Percentiles rank a stretch among this genome's conserved stretches.
Evolutionary conservation across 1,140 invertebrate genomes (phyloP).

Genomic region (Drosophila equinoxialis): DNA sequence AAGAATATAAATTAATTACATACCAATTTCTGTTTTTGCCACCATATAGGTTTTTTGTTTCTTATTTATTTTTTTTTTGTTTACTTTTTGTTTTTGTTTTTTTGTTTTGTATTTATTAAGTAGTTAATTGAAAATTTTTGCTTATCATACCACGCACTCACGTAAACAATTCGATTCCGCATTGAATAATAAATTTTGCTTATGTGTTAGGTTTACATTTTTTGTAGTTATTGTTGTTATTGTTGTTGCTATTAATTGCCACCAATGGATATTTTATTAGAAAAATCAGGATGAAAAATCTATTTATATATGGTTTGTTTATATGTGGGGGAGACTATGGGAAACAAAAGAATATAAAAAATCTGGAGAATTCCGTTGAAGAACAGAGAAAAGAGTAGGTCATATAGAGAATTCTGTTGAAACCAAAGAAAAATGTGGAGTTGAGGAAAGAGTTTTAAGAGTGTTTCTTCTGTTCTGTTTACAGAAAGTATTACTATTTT

Average conservation of each 20-base stretch:
- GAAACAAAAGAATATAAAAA: constrained; percentile 18
- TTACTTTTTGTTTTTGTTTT: neutral
- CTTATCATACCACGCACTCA: constrained; percentile 60
- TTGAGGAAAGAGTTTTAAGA: neutral
- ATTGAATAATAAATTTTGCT: constrained; percentile 67
- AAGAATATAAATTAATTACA: neutral
- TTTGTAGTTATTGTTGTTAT: constrained; percentile 39
- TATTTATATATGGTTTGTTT: constrained; percentile 17
- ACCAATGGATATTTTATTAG: constrained; percentile 48
- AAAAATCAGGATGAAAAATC: constrained; percentile 43
- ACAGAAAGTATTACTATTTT: constrained; percentile 80
- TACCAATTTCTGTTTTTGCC: neutral
- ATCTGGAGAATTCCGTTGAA: neutral
- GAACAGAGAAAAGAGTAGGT: neutral
- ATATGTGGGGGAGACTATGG: constrained; percentile 9
- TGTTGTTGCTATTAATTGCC: constrained; percentile 28
- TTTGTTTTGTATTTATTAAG: constrained; percentile 53
- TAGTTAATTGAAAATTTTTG: constrained; percentile 72
- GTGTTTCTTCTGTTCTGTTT: constrained; percentile 9
- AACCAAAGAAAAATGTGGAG: constrained; percentile 5
- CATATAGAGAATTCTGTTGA: constrained; percentile 48
- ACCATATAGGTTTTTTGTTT: constrained; percentile 4
- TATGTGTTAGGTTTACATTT: constrained; percentile 56
- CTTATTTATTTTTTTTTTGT: constrained; percentile 20
- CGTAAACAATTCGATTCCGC: constrained; percentile 55